phyloP scores from a whole-genome alignment of 2,113 vertebrate genomes.

The Buteo buteo region DNA sequence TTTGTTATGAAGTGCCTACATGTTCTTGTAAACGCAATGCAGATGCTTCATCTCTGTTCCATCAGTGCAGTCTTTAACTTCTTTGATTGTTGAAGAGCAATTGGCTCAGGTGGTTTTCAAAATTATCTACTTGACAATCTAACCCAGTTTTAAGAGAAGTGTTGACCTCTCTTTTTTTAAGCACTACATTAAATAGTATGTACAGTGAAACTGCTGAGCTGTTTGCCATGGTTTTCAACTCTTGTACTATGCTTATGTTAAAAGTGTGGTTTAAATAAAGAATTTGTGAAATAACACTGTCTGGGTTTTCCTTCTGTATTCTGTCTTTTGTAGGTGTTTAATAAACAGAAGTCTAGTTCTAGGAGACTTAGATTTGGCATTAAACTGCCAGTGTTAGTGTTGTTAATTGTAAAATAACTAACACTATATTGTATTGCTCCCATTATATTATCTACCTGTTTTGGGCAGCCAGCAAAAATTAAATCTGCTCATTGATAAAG shows the following conservation, averaged over 20 bases:
- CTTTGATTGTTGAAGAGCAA: neutral
- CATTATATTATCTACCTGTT: neutral
- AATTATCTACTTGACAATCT: neutral
- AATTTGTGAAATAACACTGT: neutral
- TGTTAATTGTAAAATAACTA: neutral
- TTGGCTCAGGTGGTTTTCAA: neutral
- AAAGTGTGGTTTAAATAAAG: neutral
- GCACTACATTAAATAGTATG: neutral
- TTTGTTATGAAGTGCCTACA: neutral
- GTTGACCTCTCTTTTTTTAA: neutral
- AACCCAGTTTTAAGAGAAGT: neutral
- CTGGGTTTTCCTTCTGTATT: neutral
- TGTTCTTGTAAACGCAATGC: neutral
- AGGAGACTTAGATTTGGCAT: neutral
- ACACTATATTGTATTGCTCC: neutral
- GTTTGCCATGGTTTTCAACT: neutral
- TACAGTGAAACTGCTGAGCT: neutral
- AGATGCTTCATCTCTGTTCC: neutral
- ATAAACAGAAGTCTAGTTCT: neutral
- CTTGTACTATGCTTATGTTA: neutral
- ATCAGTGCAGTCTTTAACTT: neutral
- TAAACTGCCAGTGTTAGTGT: neutral
- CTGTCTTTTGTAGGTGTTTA: neutral
- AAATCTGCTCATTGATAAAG: neutral
- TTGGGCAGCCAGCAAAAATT: neutral